Conservation (phyloP, 2,797 vertebrate genomes). For the Pipistrellus pipistrellus region DNA sequence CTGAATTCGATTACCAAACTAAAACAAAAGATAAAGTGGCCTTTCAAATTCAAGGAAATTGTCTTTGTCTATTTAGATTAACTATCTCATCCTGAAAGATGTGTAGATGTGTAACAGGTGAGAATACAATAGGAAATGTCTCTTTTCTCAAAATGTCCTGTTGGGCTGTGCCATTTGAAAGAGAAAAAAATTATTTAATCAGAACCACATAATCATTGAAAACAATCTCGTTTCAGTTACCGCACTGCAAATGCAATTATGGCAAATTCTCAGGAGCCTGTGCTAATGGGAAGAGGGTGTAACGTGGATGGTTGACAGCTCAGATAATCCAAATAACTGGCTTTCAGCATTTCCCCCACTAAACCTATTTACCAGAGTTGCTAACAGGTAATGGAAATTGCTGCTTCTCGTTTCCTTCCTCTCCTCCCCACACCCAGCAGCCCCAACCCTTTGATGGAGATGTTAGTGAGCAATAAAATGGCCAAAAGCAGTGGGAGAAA, state of each 20-base stretch:
- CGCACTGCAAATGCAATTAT: constrained; percentile 73
- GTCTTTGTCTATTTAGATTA: constrained; percentile 16
- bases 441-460: not conserved
- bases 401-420: constrained; percentile 69
- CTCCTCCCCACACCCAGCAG: not conserved
- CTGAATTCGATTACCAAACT: not conserved
- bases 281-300: constrained; percentile 48
- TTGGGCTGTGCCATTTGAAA: constrained; percentile 41
- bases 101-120: not conserved
- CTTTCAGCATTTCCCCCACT: constrained; percentile 58
- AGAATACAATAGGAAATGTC: constrained; percentile 4
- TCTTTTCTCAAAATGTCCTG: constrained; percentile 39
- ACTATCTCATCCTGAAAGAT: constrained; percentile 21
- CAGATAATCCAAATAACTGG: constrained; percentile 59
- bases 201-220: constrained; percentile 18
- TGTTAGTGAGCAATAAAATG: not conserved
- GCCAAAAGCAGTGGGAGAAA: constrained; percentile 53
- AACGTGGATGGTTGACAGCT: constrained; percentile 39
- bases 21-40: constrained; percentile 44
- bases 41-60: constrained; percentile 27
- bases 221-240: not conserved
- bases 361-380: constrained; percentile 73
- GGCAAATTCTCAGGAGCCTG: constrained; percentile 52
- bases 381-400: constrained; percentile 60
- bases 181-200: constrained; percentile 10